phyloP scores from a whole-genome alignment of 2,888 invertebrate species.

The Trichacis sp. region DNA sequence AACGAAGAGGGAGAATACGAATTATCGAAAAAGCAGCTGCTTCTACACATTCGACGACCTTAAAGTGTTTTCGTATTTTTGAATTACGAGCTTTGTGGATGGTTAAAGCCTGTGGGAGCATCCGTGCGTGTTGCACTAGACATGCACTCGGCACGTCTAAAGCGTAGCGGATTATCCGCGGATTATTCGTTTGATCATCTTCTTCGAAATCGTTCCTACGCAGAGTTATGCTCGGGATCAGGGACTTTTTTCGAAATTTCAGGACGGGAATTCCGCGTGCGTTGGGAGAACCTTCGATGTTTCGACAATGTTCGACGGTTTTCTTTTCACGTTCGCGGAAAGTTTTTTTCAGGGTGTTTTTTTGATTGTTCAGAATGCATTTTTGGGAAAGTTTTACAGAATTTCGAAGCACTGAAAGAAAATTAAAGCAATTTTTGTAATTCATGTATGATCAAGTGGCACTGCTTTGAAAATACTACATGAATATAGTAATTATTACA shows the following conservation, averaged over 20 bases:
- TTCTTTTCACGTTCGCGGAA: too few relatives aligned
- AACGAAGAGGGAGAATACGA: slow-evolving; percentile 27
- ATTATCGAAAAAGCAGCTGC: slow-evolving; percentile 38
- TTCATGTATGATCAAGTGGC: too few relatives aligned
- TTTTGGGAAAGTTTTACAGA: too few relatives aligned
- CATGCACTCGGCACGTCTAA: slow-evolving; percentile 33
- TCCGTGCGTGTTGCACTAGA: slow-evolving; percentile 36
- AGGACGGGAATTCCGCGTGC: too few relatives aligned
- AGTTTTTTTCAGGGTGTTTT: too few relatives aligned
- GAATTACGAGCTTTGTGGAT: slow-evolving; percentile 46
- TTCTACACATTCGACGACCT: slow-evolving; percentile 29
- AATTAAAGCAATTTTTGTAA: too few relatives aligned
- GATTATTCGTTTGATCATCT: slow-evolving; percentile 9
- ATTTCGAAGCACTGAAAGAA: too few relatives aligned
- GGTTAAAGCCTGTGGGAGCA: slow-evolving; percentile 37
- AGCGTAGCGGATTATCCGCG: slow-evolving; percentile 29
- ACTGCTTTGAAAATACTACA: too few relatives aligned
- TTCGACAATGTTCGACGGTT: background rate
- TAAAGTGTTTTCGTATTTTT: slow-evolving; percentile 52
- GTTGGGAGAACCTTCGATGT: background rate
- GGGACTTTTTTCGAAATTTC: background rate
- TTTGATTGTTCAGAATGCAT: too few relatives aligned
- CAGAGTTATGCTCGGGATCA: too few relatives aligned
- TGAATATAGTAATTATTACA: too few relatives aligned
- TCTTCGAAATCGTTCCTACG: slow-evolving; percentile 2